Percentiles rank a stretch among this genome's conserved stretches.
These are phyloP conservation scores for Podabrus alpinus DNA, from an alignment of 2,888 invertebrate genomes.

Conservation along the genomic window DNA sequence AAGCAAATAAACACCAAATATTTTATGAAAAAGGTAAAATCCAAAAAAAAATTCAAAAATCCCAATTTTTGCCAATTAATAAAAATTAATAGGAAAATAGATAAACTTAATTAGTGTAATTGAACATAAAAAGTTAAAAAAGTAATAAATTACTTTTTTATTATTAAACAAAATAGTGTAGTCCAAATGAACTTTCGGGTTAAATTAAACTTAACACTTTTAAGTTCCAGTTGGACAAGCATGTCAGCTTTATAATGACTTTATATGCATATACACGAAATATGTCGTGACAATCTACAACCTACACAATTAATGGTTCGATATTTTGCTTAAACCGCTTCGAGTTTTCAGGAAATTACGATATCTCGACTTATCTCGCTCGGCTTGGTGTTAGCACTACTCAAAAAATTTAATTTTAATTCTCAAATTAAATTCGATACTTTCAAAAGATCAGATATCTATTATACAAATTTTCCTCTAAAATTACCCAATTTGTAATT, in stretches of 20 bases:
- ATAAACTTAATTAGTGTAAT: slow-evolving; percentile 1
- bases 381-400: neutral
- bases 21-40: neutral
- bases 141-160: slow-evolving; percentile 2
- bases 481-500: neutral
- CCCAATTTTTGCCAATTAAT: neutral
- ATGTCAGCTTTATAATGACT: slow-evolving; percentile 33
- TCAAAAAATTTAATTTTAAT: neutral
- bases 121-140: neutral
- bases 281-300: slow-evolving; percentile 37
- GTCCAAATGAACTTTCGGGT: neutral
- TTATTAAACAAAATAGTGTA: neutral
- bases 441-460: neutral
- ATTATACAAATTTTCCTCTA: neutral
- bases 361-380: neutral
- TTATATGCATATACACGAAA: slow-evolving; percentile 37
- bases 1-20: neutral
- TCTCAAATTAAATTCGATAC: neutral
- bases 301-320: slow-evolving; percentile 33
- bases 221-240: slow-evolving; percentile 16
- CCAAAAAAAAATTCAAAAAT: neutral
- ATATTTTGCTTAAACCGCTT: slow-evolving; percentile 19
- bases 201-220: neutral
- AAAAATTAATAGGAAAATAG: neutral
- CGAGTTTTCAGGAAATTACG: slow-evolving; percentile 2